Percentiles rank a stretch among this genome's conserved stretches.
phyloP scores from a whole-genome alignment of 1,140 invertebrate species.

The Cheumatopsyche charites region DNA sequence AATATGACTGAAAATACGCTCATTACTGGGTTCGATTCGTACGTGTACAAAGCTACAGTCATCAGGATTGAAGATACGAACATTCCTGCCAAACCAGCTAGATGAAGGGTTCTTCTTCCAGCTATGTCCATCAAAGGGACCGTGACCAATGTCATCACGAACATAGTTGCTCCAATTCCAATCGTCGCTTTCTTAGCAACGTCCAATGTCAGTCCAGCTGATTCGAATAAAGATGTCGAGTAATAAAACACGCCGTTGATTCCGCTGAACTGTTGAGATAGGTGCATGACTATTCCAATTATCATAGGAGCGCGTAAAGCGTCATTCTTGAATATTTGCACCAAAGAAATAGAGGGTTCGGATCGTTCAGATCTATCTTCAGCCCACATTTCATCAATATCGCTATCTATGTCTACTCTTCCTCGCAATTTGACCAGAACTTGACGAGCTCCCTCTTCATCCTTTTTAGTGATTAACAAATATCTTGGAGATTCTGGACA shows the following conservation, averaged over 20 bases:
- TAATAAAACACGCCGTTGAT: constrained; percentile 96
- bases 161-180: constrained; percentile 92
- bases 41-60: constrained; percentile 74
- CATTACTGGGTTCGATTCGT: constrained; percentile 63
- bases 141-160: constrained; percentile 89
- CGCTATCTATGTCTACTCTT: constrained; percentile 73
- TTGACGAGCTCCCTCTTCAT: constrained; percentile 83
- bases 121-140: constrained; percentile 92
- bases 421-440: constrained; percentile 54
- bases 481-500: constrained; percentile 83
- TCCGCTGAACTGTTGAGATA: constrained; percentile 93
- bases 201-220: constrained; percentile 77
- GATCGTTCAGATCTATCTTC: constrained; percentile 83
- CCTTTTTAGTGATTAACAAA: constrained; percentile 82
- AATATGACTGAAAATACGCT: constrained; percentile 81
- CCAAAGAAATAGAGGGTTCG: constrained; percentile 81
- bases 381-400: constrained; percentile 88
- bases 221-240: constrained; percentile 83
- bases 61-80: constrained; percentile 91
- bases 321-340: constrained; percentile 77
- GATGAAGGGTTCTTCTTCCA: constrained; percentile 84
- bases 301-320: constrained; percentile 81
- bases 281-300: constrained; percentile 92
- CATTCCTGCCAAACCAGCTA: constrained; percentile 89
- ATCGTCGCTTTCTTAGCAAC: constrained; percentile 86